phyloP scores from a whole-genome alignment of 2,888 invertebrate species.

The Gymnocheta viridis region DNA sequence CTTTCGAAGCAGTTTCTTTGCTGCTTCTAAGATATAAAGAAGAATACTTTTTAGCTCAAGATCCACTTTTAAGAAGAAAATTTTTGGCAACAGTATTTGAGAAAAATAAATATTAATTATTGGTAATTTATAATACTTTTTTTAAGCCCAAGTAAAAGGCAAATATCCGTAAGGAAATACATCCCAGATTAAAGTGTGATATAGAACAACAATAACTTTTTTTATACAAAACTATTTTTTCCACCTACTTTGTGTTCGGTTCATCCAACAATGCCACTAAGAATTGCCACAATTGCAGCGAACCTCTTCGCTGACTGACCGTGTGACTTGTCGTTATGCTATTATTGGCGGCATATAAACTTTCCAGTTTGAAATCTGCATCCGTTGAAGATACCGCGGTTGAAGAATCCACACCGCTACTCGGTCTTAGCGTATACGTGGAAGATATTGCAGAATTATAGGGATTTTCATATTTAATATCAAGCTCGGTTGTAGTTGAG shows the following conservation, averaged over 20 bases:
- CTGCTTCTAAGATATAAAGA: too few relatives aligned
- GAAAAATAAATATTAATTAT: too few relatives aligned
- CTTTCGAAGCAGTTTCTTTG: too few relatives aligned
- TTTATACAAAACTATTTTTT: neutral
- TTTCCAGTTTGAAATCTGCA: slow-evolving; percentile 79
- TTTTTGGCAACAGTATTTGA: too few relatives aligned
- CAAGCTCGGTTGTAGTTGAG: slow-evolving; percentile 73
- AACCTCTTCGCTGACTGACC: slow-evolving; percentile 87
- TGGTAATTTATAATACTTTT: too few relatives aligned
- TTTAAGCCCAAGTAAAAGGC: too few relatives aligned
- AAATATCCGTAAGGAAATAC: too few relatives aligned
- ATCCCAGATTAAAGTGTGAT: too few relatives aligned
- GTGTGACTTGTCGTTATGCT: slow-evolving; percentile 78
- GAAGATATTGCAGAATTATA: slow-evolving; percentile 80
- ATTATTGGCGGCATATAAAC: slow-evolving; percentile 77
- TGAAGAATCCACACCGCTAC: slow-evolving; percentile 77
- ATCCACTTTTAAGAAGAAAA: too few relatives aligned
- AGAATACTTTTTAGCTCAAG: too few relatives aligned
- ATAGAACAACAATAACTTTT: too few relatives aligned
- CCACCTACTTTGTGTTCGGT: slow-evolving; percentile 83
- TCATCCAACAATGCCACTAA: slow-evolving; percentile 91
- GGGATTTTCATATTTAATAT: slow-evolving; percentile 80
- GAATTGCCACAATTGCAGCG: slow-evolving; percentile 97
- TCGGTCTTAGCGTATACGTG: slow-evolving; percentile 78
- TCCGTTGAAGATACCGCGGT: slow-evolving; percentile 80